Base-by-base conservation (phyloP, 2,113 vertebrate genomes). In the Panthera tigris region DNA sequence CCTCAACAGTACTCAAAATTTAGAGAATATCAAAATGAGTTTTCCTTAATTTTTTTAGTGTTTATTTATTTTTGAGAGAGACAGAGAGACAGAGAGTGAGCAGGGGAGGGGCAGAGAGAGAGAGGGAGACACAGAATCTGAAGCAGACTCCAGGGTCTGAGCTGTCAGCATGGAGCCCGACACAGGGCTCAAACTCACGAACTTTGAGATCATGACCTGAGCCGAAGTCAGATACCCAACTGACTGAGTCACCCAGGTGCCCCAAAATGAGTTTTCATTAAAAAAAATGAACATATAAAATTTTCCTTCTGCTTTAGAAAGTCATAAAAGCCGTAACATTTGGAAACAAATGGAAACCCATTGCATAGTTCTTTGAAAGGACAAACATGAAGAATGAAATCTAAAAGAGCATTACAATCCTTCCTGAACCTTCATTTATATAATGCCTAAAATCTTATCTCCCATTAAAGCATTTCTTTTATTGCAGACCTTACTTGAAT, bases 371-470 rank as follows among this genome's bases (percentile, higher is more conserved):
- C 18, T 93, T 94, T 96, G n/a, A 91, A 97, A 92, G 27, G 19
- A 85, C 91, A 52, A 94, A 76, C 14, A 71, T 82, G 52, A 95
- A 91, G 21, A 87, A 96, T 94, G 57, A 93, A 91, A 79, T 45
- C 66, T 57, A 87, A 41, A 80, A 45, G 45, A 50, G 6, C 61
- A 52, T 41, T 81, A 4, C 33, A 65, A 14, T 21, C 2, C 12
- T 73, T 74, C 41, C 11, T 57, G 27, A 31, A 94, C 81, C 6
- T 88, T 97, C 89, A 92, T 89, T 94, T 95, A 12, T 79, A 74
- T 94, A 89, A 91, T 94, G n/a, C 7, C 86, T 15, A 95, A 71
- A 89, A 79, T 83, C 66, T 89, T 84, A 97, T 85, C 82, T 95
- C 31, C 52, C 48, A 83, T 93, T 93, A 79, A 93, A 96, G 66